Conservation (phyloP, 2,888 invertebrate genomes). For the Ischnura elegans region DNA sequence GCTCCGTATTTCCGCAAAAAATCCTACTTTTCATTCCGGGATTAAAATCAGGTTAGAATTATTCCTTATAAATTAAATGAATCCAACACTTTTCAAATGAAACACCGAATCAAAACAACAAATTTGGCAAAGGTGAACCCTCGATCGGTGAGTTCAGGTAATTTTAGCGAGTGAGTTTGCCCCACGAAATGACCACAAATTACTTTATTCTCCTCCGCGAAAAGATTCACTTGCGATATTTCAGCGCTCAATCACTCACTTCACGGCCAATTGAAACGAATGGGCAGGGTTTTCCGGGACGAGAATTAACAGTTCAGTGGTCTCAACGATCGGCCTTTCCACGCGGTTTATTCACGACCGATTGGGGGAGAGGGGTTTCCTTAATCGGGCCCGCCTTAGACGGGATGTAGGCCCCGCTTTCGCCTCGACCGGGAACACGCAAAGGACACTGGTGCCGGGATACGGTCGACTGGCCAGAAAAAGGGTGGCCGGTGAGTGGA, state of each 20-base stretch:
- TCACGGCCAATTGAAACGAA: constrained; percentile 30
- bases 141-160: not conserved
- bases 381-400: constrained; percentile 14
- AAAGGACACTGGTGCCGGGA: not conserved
- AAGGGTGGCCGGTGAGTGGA: not conserved
- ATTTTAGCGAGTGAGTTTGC: not conserved
- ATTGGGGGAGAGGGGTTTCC: not conserved
- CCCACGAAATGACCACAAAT: not conserved
- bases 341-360: not conserved
- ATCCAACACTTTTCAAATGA: not conserved
- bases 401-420: not conserved
- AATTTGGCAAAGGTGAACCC: not conserved
- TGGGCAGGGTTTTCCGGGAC: not conserved
- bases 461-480: not conserved
- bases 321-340: constrained; percentile 18
- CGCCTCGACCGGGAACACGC: not conserved
- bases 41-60: too few species aligned
- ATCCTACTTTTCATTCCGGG: too few species aligned
- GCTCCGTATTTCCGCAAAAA: too few species aligned
- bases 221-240: not conserved
- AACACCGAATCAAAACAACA: not conserved
- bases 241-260: not conserved
- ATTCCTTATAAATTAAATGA: not conserved
- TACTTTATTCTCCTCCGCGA: not conserved
- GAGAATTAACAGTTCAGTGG: constrained; percentile 20